Evolutionary conservation across 2,113 vertebrate species (phyloP).

Genomic region (Progne subis): DNA sequence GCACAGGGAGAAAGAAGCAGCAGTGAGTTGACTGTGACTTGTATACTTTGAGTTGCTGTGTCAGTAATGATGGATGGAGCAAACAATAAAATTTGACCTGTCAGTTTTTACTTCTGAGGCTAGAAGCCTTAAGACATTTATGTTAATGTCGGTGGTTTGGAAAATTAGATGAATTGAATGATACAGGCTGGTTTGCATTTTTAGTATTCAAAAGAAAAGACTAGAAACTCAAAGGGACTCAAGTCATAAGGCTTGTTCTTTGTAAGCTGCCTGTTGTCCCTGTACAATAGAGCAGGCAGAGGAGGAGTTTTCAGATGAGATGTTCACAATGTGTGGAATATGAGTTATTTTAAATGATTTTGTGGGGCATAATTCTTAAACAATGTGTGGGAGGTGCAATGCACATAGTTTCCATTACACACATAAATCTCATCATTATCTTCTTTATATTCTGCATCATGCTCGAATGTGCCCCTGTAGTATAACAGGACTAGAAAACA

Average conservation of each 20-base stretch:
- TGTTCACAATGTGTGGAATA: not conserved
- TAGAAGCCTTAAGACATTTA: conserved; percentile 16
- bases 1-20: not conserved
- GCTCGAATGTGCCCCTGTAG: not conserved
- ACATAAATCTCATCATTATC: not conserved
- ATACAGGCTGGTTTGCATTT: conserved; percentile 23
- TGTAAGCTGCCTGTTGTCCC: not conserved
- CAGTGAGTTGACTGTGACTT: not conserved
- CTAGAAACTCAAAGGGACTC: not conserved
- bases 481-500: not conserved
- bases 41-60: conserved; percentile 51
- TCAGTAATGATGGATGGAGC: conserved; percentile 48
- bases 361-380: not conserved
- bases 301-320: conserved; percentile 15
- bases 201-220: conserved; percentile 18
- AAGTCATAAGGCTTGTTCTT: not conserved
- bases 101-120: conserved; percentile 21
- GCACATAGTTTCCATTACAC: not conserved
- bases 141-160: conserved; percentile 27
- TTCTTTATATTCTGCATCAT: not conserved
- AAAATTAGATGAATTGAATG: conserved; percentile 41
- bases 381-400: not conserved
- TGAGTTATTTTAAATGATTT: conserved; percentile 21
- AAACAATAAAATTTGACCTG: conserved; percentile 52
- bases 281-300: not conserved